These are phyloP conservation scores for Sisyra nigra DNA, from an alignment of 2,888 invertebrate species.

Conservation along the genomic window DNA sequence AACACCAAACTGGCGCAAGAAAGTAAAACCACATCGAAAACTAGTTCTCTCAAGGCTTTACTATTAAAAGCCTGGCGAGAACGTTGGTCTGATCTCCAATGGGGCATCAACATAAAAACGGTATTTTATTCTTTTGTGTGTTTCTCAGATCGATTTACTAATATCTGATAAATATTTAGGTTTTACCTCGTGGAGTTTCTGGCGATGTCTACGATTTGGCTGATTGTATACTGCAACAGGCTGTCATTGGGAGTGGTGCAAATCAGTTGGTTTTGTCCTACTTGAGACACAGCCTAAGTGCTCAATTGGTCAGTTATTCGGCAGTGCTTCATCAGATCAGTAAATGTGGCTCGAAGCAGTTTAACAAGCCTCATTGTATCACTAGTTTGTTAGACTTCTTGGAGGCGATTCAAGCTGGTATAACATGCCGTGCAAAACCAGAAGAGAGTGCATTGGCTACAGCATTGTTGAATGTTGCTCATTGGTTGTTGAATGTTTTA, in stretches of 20 bases:
- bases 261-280: constrained; percentile 85
- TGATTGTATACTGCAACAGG: constrained; percentile 87
- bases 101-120: constrained; percentile 94
- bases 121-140: constrained; percentile 26
- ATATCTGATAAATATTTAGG: constrained; percentile 22
- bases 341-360: constrained; percentile 64
- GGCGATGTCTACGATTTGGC: constrained; percentile 88
- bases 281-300: constrained; percentile 78
- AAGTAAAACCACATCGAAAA: constrained; percentile 69
- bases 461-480: constrained; percentile 63
- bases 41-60: constrained; percentile 62
- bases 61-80: constrained; percentile 85
- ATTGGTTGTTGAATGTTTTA: constrained; percentile 69
- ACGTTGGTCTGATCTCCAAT: constrained; percentile 88
- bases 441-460: constrained; percentile 77
- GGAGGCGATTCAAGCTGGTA: constrained; percentile 45
- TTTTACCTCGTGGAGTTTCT: constrained; percentile 73
- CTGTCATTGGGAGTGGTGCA: constrained; percentile 82
- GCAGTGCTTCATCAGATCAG: constrained; percentile 78
- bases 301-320: constrained; percentile 81
- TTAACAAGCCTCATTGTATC: constrained; percentile 77
- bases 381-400: constrained; percentile 73
- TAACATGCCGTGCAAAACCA: constrained; percentile 61
- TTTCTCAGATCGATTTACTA: not conserved
- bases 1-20: constrained; percentile 37